Evolutionary conservation across 2,113 vertebrate genomes (phyloP), one percentile per base, ranked within the genome.

Genomic region (Oncorhynchus masou): DNA sequence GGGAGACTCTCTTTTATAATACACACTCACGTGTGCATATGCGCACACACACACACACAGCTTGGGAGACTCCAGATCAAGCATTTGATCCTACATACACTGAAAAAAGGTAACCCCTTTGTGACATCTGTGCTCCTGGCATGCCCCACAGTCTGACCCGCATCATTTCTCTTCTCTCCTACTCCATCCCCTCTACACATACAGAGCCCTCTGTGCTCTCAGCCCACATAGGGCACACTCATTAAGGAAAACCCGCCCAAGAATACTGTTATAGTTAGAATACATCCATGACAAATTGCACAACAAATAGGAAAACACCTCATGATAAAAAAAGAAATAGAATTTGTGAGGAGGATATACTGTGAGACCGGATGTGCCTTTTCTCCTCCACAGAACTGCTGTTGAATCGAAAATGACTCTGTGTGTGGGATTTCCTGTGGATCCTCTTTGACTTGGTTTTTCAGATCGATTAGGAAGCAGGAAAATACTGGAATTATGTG

Each of bases 241-340:
- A 75, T 77, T 74, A 80, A 84, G 81, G 70, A 76, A 19, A 73
- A 71, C 85, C 83, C 78, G 78, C 85, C 80, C 78, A 29, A 9
- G n/a, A 68, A 68, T 19, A 15, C 8, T 39, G 74, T 79, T 81
- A 85, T 83, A 84, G 60, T 76, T 72, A 59, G 67, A 59, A 68
- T 79, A 74, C 8, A 31, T 48, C 68, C 66, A 73, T 85, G 89
- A 89, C 73, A 5, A 86, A 88, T 87, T 22, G 0, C 19, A 75
- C 20, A 75, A 71, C 70, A 79, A 66, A 77, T 24, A 74, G 73
- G 74, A 78, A 82, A 76, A 74, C 62, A 74, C 75, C 69, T 85
- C 75, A 82, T n/a, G 29, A 39, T 24, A 8, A 27, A 19, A 29
- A 19, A 31, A 15, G 3, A 62, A 4, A 15, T 11, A 1, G n/a